Conservation (phyloP, 2,888 invertebrate species). For the Hirtodrosophila trivittata region DNA sequence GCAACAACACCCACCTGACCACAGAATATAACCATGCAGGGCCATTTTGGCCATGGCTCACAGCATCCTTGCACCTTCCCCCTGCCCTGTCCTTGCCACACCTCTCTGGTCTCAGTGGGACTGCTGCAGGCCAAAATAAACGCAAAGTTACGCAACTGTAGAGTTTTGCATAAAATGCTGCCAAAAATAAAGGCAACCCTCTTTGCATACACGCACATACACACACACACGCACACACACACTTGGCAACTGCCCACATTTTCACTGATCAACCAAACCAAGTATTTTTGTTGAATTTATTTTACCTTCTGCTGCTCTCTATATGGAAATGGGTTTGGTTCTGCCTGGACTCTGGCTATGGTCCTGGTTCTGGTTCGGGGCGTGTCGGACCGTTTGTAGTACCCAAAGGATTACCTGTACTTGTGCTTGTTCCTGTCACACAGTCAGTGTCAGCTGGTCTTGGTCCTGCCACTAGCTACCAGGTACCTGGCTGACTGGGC, state of each 20-base stretch:
- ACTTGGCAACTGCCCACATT: conserved; percentile 19
- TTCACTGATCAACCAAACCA: conserved; percentile 53
- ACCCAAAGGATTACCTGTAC: conserved; percentile 75
- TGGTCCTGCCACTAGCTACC: conserved; percentile 9
- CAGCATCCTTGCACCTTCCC: not conserved
- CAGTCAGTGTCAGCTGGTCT: conserved; percentile 39
- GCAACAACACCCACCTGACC: conserved; percentile 53
- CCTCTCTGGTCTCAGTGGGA: conserved; percentile 1
- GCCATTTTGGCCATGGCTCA: conserved; percentile 21
- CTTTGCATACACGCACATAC: conserved; percentile 13
- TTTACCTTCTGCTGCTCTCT: conserved; percentile 16
- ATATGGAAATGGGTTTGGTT: not conserved
- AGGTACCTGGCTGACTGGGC: not conserved
- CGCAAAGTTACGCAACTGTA: conserved; percentile 54
- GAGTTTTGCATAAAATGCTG: conserved; percentile 61
- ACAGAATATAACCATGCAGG: conserved; percentile 49
- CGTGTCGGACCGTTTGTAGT: conserved; percentile 54
- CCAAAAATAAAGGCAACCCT: conserved; percentile 43
- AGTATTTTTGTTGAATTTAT: conserved; percentile 64
- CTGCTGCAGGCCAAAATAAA: conserved; percentile 48
- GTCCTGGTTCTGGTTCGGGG: conserved; percentile 15
- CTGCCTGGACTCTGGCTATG: conserved; percentile 5
- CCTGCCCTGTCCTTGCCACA: not conserved
- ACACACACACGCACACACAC: conserved; percentile 4
- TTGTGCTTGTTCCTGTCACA: conserved; percentile 69